Conservation (phyloP, 2,797 vertebrate genomes). For the Manis crassicaudata region DNA sequence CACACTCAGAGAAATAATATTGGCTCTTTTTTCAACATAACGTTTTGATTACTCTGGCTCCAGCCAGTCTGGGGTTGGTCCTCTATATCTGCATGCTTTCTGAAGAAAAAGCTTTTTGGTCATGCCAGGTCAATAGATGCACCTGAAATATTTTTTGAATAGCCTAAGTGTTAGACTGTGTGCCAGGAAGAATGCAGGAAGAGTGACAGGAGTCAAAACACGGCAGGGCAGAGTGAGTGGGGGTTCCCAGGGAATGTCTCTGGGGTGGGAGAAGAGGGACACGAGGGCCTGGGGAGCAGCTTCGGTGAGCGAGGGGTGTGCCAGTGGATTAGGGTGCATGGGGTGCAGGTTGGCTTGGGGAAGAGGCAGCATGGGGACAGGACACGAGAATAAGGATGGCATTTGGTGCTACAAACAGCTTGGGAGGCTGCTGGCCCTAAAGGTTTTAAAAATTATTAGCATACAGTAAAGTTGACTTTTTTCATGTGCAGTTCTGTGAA, state of each 20-base stretch:
- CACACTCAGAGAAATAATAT: slow-evolving; percentile 67
- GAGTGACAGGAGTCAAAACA: neutral
- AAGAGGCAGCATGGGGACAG: neutral
- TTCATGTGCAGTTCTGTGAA: neutral
- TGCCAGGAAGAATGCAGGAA: slow-evolving; percentile 51
- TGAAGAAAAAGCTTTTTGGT: slow-evolving; percentile 60
- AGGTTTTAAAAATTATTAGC: neutral
- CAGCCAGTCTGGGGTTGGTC: slow-evolving; percentile 74
- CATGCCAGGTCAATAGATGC: slow-evolving; percentile 68
- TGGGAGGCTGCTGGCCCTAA: neutral
- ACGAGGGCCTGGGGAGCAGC: neutral
- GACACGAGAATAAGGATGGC: neutral
- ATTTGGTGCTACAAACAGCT: neutral
- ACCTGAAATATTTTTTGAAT: slow-evolving; percentile 75
- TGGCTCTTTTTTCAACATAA: slow-evolving; percentile 70
- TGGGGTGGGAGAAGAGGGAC: neutral
- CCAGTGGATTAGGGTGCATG: neutral
- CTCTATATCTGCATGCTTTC: slow-evolving; percentile 69
- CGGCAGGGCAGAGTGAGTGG: neutral
- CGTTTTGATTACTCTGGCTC: slow-evolving; percentile 78
- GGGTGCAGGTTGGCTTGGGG: neutral
- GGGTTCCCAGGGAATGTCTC: neutral
- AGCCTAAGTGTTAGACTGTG: slow-evolving; percentile 61
- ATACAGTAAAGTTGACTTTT: neutral
- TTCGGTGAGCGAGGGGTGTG: neutral